These are phyloP conservation scores for Maccullochella peelii DNA, from an alignment of 2,113 vertebrate genomes.

Conservation along the genomic window DNA sequence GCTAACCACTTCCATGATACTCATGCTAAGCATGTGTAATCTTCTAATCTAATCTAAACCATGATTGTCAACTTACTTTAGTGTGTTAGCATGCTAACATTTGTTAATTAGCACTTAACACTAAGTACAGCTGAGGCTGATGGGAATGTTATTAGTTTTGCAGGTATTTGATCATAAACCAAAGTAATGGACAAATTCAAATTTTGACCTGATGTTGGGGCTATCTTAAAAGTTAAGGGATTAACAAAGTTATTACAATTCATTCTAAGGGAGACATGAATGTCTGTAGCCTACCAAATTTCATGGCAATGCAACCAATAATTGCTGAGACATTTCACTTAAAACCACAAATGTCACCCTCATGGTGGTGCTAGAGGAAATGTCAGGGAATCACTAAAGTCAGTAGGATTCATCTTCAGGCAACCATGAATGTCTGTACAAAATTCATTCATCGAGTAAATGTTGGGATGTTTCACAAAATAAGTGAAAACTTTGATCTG, in stretches of 20 bases:
- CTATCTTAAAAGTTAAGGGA: neutral
- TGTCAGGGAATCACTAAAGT: too few species aligned
- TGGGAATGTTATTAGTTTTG: too few species aligned
- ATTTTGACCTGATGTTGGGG: neutral
- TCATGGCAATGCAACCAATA: neutral
- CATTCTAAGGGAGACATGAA: neutral
- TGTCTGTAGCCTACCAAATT: neutral
- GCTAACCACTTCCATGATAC: neutral
- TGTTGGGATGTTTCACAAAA: neutral
- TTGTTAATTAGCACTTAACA: neutral
- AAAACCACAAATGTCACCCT: neutral
- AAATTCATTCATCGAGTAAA: neutral
- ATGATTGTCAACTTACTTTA: neutral
- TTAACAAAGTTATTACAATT: neutral
- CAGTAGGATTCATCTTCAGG: neutral
- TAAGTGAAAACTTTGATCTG: too few species aligned
- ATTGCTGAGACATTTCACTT: neutral
- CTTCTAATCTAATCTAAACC: neutral
- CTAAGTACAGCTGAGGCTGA: neutral
- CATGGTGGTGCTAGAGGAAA: too few species aligned
- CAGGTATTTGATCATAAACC: neutral
- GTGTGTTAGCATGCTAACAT: neutral
- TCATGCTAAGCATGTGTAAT: neutral
- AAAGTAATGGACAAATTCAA: neutral
- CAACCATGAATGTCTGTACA: neutral